phyloP scores from a whole-genome alignment of 2,797 vertebrate species.

The Chloroceryle inda region DNA sequence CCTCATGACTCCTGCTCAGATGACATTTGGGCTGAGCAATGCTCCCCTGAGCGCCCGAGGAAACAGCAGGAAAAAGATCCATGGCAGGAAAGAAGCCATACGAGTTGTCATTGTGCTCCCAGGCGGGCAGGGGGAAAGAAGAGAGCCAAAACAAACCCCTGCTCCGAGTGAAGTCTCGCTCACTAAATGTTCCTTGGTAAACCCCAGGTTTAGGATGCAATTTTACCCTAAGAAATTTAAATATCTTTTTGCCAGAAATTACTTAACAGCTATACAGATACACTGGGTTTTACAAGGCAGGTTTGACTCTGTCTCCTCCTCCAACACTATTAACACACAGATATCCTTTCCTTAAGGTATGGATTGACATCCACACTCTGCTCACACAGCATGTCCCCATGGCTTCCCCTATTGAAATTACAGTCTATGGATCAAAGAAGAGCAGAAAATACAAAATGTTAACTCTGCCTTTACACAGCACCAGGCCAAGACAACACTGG shows the following conservation, averaged over 20 bases:
- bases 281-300: not conserved
- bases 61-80: not conserved
- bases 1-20: not conserved
- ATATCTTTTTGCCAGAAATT: not conserved
- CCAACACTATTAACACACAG: not conserved
- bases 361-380: not conserved
- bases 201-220: not conserved
- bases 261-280: not conserved
- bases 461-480: not conserved
- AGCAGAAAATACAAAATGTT: not conserved
- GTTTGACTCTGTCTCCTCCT: not conserved
- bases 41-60: not conserved
- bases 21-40: not conserved
- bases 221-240: not conserved
- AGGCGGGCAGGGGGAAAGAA: not conserved
- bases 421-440: not conserved
- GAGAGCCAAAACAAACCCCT: not conserved
- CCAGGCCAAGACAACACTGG: not conserved
- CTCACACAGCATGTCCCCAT: not conserved
- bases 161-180: not conserved
- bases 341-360: not conserved
- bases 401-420: not conserved
- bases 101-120: fast-evolving
- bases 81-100: not conserved
- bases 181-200: not conserved